These are phyloP conservation scores for Erynnis tages DNA, from an alignment of 2,888 invertebrate genomes.

Conservation along the genomic window DNA sequence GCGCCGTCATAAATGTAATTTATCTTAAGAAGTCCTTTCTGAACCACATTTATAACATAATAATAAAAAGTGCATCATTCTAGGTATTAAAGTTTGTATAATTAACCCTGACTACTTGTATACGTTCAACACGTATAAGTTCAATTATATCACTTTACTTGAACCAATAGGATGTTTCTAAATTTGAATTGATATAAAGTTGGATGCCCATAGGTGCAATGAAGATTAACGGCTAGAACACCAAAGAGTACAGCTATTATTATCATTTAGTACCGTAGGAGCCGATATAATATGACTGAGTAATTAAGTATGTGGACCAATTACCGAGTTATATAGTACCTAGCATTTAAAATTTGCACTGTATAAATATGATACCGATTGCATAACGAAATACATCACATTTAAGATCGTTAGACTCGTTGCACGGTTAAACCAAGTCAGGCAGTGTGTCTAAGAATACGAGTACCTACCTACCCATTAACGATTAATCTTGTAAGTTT, in stretches of 20 bases:
- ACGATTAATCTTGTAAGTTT: conserved; percentile 27
- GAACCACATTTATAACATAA: too few relatives aligned
- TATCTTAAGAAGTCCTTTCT: too few relatives aligned
- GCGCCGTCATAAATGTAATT: neutral
- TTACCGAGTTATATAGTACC: conserved; percentile 31
- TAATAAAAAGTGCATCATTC: too few relatives aligned
- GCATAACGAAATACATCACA: too few relatives aligned
- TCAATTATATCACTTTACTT: neutral
- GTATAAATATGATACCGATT: conserved; percentile 28
- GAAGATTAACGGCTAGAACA: conserved; percentile 74
- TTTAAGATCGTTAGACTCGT: too few relatives aligned
- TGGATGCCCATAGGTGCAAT: conserved; percentile 41
- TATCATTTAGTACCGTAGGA: conserved; percentile 41
- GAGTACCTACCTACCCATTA: conserved; percentile 1
- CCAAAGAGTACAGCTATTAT: conserved; percentile 67
- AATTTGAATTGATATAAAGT: conserved; percentile 29
- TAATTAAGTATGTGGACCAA: conserved; percentile 41
- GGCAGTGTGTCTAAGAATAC: conserved; percentile 25
- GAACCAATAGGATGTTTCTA: conserved; percentile 1
- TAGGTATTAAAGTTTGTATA: neutral
- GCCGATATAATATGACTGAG: conserved; percentile 43
- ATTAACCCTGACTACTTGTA: too few relatives aligned
- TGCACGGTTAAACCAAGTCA: conserved; percentile 53
- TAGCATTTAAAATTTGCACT: neutral
- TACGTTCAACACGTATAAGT: too few relatives aligned